Percentiles rank a stretch among this genome's conserved stretches.
phyloP scores from a whole-genome alignment of 2,888 invertebrate genomes.

The Epistrophe eligans region DNA sequence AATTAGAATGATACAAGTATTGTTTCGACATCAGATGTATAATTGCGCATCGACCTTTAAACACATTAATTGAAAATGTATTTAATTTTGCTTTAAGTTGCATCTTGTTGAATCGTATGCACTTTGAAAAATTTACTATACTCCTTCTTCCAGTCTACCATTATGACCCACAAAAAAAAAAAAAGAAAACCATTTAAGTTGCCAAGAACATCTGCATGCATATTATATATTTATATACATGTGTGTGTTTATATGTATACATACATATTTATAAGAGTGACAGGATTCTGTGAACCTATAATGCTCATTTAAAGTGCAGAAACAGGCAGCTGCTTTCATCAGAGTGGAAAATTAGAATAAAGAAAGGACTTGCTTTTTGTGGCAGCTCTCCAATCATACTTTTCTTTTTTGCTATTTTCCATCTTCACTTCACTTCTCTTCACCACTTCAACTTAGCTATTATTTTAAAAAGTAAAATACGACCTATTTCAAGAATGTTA shows the following conservation, averaged over 20 bases:
- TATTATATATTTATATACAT: background rate
- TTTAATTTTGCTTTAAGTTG: conserved; percentile 42
- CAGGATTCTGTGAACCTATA: conserved; percentile 60
- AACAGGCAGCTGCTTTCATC: conserved; percentile 60
- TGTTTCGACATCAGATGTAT: no score
- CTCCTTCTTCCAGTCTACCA: background rate
- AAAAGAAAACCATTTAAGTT: conserved; percentile 49
- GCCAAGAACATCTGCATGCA: conserved; percentile 9
- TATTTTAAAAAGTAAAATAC: conserved; percentile 46
- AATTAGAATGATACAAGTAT: no score
- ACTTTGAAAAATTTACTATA: background rate
- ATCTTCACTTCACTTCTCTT: background rate
- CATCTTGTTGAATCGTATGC: conserved; percentile 32
- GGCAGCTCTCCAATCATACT: conserved; percentile 57
- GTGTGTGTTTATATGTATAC: background rate
- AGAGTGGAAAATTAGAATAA: conserved; percentile 67
- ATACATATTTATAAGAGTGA: conserved; percentile 26
- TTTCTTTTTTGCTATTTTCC: conserved; percentile 6
- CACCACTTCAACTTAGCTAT: conserved; percentile 14
- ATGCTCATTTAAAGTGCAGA: conserved; percentile 70
- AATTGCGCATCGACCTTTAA: background rate
- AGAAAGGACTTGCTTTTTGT: conserved; percentile 49
- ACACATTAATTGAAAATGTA: background rate
- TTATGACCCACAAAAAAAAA: background rate
- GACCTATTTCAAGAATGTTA: conserved; percentile 52